Evolutionary conservation across 2,797 vertebrate genomes (phyloP).

Genomic region (Enteromius unitaeniatus): DNA sequence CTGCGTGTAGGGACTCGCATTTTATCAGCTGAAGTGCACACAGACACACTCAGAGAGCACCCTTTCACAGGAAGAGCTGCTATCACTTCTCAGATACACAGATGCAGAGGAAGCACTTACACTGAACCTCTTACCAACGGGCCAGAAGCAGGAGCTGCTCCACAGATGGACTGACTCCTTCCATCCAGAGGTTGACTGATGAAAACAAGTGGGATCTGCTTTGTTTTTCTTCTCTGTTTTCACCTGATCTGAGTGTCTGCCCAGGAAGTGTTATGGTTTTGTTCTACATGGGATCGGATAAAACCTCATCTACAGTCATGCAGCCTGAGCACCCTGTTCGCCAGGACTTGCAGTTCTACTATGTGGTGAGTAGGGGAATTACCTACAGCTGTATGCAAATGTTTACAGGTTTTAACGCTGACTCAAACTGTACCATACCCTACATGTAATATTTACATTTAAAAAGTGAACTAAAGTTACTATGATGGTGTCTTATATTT

Average conservation of each 20-base stretch:
- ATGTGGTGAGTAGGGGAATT: slow-evolving; percentile 70
- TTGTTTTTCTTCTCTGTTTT: slow-evolving; percentile 5
- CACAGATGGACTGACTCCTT: slow-evolving; percentile 21
- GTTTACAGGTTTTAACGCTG: background rate
- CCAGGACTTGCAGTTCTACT: slow-evolving; percentile 79
- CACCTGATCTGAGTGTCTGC: slow-evolving; percentile 29
- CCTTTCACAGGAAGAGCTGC: slow-evolving; percentile 59
- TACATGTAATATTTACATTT: background rate
- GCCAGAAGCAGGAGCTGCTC: slow-evolving; percentile 29
- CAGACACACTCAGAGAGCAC: slow-evolving; percentile 44
- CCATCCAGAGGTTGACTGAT: slow-evolving; percentile 31
- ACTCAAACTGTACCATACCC: background rate
- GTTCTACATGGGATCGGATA: slow-evolving; percentile 57
- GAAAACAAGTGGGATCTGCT: slow-evolving; percentile 27
- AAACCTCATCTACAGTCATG: slow-evolving; percentile 60
- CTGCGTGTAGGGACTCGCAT: slow-evolving; percentile 60
- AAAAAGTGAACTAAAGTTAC: background rate
- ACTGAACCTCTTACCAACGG: slow-evolving; percentile 9
- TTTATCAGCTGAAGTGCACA: slow-evolving; percentile 64
- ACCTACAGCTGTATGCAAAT: background rate
- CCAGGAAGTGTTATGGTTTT: slow-evolving; percentile 54
- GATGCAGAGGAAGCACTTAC: slow-evolving; percentile 54
- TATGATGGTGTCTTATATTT: slow-evolving; percentile 3
- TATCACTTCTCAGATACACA: slow-evolving; percentile 63
- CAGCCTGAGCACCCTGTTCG: slow-evolving; percentile 61